Conservation (phyloP, 2,888 invertebrate species). For the Oscheius sp. region DNA sequence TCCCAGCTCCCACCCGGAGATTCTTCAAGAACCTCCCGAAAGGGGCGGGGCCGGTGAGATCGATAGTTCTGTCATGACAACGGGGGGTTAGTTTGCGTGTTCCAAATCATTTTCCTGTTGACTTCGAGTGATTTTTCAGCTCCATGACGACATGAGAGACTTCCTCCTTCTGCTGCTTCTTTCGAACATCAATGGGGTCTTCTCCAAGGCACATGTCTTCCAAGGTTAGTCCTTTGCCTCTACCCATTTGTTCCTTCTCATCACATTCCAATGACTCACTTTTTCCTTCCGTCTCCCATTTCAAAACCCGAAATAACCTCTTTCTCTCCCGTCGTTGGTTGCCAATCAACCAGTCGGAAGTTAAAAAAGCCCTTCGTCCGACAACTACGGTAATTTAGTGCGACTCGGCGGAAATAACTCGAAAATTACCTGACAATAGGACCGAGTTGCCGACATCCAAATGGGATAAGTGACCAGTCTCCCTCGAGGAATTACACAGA, state of each 20-base stretch:
- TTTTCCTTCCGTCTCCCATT: background rate
- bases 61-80: slow-evolving; percentile 31
- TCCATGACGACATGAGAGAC: slow-evolving; percentile 22
- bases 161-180: background rate
- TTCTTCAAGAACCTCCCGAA: slow-evolving; percentile 6
- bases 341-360: slow-evolving; percentile 10
- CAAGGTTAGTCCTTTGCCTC: slow-evolving; percentile 17
- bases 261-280: background rate
- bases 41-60: slow-evolving; percentile 17
- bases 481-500: slow-evolving; percentile 6
- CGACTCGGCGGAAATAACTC: slow-evolving; percentile 26
- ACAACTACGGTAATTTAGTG: background rate
- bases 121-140: background rate
- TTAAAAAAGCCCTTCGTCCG: background rate
- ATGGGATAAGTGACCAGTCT: slow-evolving; percentile 23
- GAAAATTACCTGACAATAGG: slow-evolving; percentile 28
- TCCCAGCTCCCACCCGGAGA: background rate
- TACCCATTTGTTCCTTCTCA: background rate
- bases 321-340: background rate
- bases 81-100: slow-evolving; percentile 16
- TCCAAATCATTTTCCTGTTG: background rate
- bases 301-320: background rate
- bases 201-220: slow-evolving; percentile 21
- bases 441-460: slow-evolving; percentile 2
- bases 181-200: background rate